These are phyloP conservation scores for Cephalophus harveyi DNA, from an alignment of 2,113 vertebrate species.

Conservation along the genomic window DNA sequence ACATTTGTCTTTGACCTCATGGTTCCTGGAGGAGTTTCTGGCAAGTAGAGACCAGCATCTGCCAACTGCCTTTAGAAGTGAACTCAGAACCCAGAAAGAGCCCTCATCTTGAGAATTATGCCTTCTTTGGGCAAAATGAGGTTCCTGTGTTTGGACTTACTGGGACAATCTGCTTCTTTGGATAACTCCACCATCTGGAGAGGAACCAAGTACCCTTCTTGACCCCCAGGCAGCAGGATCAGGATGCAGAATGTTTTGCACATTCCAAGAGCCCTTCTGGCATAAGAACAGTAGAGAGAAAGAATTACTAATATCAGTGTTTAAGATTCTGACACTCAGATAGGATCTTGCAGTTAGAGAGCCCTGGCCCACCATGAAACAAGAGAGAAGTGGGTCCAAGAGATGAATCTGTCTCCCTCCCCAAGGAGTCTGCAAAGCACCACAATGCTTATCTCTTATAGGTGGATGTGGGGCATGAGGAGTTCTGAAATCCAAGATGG, in stretches of 20 bases:
- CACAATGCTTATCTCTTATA: background rate
- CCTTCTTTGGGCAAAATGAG: conserved; percentile 40
- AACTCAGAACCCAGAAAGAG: background rate
- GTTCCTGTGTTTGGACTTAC: background rate
- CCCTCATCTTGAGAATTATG: background rate
- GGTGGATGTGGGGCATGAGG: background rate
- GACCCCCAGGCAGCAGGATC: background rate
- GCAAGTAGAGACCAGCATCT: background rate
- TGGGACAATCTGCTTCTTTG: conserved; percentile 3
- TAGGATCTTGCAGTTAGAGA: background rate
- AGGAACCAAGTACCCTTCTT: conserved; percentile 28
- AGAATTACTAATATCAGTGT: background rate
- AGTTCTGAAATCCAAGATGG: background rate
- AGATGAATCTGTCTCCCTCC: background rate
- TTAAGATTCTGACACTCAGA: conserved; percentile 2
- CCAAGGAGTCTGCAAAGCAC: background rate
- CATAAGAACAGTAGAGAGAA: background rate
- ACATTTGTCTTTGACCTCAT: background rate
- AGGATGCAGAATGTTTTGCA: background rate
- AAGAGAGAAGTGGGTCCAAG: background rate
- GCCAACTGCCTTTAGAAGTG: background rate
- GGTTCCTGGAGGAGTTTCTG: background rate
- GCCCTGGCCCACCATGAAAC: conserved; percentile 5
- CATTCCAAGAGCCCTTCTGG: background rate
- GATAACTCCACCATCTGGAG: conserved; percentile 18